phyloP scores from a whole-genome alignment of 37 sponge, comb jelly and placozoan species.

The Corticium candelabrum region DNA sequence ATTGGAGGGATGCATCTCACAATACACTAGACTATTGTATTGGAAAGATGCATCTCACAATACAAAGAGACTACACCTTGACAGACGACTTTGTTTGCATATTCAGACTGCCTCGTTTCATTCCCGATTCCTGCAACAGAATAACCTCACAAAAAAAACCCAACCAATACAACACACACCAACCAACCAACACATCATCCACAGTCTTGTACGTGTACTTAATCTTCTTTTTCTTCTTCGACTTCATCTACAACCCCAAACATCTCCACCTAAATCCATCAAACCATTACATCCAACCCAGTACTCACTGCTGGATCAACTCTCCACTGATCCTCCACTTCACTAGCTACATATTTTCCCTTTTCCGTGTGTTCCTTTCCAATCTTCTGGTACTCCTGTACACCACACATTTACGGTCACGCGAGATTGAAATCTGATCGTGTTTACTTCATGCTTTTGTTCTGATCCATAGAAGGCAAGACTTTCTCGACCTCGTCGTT shows the following conservation, averaged over 20 bases:
- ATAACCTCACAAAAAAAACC: neutral
- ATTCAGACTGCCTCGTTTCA: neutral
- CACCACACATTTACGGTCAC: too few relatives aligned
- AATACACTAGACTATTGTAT: too few relatives aligned
- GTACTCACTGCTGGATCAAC: constrained; percentile 28
- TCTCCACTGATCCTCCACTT: constrained; percentile 41
- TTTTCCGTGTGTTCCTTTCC: neutral
- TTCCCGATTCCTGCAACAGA: neutral
- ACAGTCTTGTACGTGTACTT: constrained; percentile 76
- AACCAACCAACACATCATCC: constrained; percentile 62
- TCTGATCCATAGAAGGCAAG: constrained; percentile 31
- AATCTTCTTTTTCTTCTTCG: constrained; percentile 39
- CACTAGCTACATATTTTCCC: constrained; percentile 9
- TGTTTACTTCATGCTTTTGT: constrained; percentile 1
- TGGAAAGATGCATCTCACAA: too few relatives aligned
- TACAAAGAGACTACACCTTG: neutral
- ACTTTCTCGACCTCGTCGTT: constrained; percentile 15
- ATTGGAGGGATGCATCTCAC: too few relatives aligned
- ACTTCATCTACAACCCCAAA: too few relatives aligned
- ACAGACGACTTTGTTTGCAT: neutral
- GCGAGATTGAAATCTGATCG: too few relatives aligned
- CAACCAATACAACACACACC: neutral
- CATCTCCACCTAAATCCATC: too few relatives aligned
- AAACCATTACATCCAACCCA: too few relatives aligned
- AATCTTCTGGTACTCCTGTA: neutral